phyloP scores from a whole-genome alignment of 2,113 vertebrate species.

The Rhinolophus sinicus region DNA sequence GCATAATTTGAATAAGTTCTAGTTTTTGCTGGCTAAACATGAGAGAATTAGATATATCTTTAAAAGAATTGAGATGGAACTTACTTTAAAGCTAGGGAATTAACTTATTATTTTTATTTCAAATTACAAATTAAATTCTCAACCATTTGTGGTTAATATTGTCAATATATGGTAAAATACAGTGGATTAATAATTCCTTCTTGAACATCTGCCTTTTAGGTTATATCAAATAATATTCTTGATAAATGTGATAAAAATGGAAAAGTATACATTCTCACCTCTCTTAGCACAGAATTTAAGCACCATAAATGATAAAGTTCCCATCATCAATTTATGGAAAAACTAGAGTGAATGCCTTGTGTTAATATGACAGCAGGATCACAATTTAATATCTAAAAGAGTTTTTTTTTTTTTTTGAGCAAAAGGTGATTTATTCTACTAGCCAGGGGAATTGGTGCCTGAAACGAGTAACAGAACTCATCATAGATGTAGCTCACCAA shows the following conservation, averaged over 20 bases:
- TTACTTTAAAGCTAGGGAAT: slow-evolving; percentile 28
- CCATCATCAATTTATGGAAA: neutral
- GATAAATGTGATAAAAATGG: neutral
- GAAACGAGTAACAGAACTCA: slow-evolving; percentile 42
- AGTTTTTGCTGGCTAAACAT: neutral
- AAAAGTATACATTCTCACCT: neutral
- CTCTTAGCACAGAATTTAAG: neutral
- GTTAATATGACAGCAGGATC: neutral
- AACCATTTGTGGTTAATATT: neutral
- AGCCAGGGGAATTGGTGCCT: neutral
- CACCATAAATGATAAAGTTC: neutral
- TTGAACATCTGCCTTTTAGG: neutral
- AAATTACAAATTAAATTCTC: neutral
- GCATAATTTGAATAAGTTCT: neutral
- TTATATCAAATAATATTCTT: neutral
- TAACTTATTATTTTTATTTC: neutral
- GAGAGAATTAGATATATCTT: neutral
- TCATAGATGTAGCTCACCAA: neutral
- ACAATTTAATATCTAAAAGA: slow-evolving; percentile 29
- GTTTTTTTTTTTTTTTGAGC: neutral
- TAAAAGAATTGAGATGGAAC: neutral
- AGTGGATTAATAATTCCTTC: neutral
- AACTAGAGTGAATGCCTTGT: neutral
- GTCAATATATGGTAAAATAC: neutral
- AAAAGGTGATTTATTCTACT: neutral